A percentile compares a stretch with the other conserved stretches of the same genome.
Evolutionary conservation across 2,797 vertebrate species (phyloP).

Genomic region (Staurois parvus): DNA sequence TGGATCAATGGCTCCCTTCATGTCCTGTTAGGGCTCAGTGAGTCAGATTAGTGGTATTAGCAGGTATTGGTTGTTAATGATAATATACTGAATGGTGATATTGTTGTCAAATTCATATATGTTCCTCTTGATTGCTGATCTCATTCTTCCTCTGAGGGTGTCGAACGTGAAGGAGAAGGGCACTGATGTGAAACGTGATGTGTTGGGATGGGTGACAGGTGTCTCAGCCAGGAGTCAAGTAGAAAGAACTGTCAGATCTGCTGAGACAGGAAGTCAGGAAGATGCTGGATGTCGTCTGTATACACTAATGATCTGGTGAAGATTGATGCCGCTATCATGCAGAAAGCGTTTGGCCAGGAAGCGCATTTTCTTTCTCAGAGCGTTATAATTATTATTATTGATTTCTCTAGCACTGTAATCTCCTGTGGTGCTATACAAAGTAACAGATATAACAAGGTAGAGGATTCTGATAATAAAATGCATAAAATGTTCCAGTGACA

Average conservation of each 20-base stretch:
- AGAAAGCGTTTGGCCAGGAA: not conserved
- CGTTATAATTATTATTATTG: not conserved
- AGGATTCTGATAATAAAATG: not conserved
- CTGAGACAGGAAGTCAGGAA: not conserved
- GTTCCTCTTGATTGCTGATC: not conserved
- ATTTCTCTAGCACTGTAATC: not conserved
- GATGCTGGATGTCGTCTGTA: not conserved
- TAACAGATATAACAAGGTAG: not conserved
- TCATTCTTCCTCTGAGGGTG: not conserved
- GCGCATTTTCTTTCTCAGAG: not conserved
- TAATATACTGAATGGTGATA: not conserved
- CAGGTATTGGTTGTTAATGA: not conserved
- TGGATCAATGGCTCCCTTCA: not conserved
- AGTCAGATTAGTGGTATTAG: not conserved
- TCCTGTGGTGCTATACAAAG: not conserved
- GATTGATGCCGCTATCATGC: not conserved
- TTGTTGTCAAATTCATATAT: too few species aligned
- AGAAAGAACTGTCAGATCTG: not conserved
- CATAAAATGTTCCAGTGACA: not conserved
- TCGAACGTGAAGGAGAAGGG: not conserved
- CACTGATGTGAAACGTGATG: constrained; percentile 6
- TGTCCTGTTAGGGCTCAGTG: not conserved
- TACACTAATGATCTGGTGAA: not conserved
- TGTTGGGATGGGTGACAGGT: not conserved
- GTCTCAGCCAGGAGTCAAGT: not conserved